These are phyloP conservation scores for Chrysemys picta DNA, from an alignment of 2,113 vertebrate species.

Conservation along the genomic window DNA sequence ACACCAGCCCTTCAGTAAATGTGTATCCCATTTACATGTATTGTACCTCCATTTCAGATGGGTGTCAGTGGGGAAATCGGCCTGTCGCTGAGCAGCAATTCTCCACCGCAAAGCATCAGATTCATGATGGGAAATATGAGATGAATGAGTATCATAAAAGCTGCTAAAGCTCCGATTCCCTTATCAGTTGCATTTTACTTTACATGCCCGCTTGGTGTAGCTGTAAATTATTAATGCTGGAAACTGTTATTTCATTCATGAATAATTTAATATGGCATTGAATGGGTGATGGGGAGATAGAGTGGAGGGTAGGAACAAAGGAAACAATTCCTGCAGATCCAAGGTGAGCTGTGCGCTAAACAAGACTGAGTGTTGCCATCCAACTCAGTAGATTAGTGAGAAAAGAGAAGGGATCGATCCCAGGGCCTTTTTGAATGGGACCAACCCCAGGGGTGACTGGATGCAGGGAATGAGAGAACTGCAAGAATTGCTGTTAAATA, in stretches of 20 bases:
- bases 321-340: neutral
- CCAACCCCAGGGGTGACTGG: neutral
- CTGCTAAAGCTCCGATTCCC: conserved; percentile 73
- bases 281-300: conserved; percentile 68
- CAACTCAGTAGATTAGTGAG: neutral
- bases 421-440: neutral
- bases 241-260: conserved; percentile 85
- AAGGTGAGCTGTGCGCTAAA: neutral
- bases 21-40: conserved; percentile 6
- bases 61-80: conserved; percentile 16
- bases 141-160: conserved; percentile 81
- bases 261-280: conserved; percentile 84
- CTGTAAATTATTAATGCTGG: conserved; percentile 86
- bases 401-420: neutral
- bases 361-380: neutral
- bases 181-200: conserved; percentile 80
- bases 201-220: conserved; percentile 74
- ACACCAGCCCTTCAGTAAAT: conserved; percentile 25
- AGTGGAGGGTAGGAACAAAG: conserved; percentile 19
- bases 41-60: neutral
- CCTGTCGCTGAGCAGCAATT: conserved; percentile 16
- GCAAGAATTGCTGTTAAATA: neutral
- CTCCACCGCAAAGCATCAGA: conserved; percentile 60
- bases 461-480: neutral
- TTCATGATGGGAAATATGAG: conserved; percentile 70